phyloP scores from a whole-genome alignment of 1,140 invertebrate genomes.

The Zaprionus inermis region DNA sequence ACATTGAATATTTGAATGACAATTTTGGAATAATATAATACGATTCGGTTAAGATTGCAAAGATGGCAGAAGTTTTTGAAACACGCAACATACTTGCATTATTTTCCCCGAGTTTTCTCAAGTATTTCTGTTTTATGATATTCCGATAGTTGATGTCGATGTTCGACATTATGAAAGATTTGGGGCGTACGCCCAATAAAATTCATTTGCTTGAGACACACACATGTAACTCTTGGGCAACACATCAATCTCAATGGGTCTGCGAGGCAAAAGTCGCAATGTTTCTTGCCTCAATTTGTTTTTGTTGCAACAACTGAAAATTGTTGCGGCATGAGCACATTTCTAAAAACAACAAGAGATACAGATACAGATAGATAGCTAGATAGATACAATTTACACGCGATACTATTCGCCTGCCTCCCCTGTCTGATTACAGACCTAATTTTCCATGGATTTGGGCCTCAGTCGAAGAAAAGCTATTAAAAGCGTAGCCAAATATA shows the following conservation, averaged over 20 bases:
- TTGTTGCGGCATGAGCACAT: slow-evolving; percentile 34
- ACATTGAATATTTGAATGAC: slow-evolving; percentile 6
- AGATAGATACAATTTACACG: slow-evolving; percentile 57
- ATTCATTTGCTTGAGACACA: slow-evolving; percentile 31
- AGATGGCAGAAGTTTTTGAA: neutral
- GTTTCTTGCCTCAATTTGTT: slow-evolving; percentile 28
- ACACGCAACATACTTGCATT: neutral
- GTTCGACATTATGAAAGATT: neutral
- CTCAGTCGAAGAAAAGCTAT: slow-evolving; percentile 44
- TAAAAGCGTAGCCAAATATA: slow-evolving; percentile 52
- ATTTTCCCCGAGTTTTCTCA: neutral
- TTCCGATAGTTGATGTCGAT: neutral
- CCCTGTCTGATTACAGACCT: slow-evolving; percentile 9
- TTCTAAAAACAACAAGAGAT: slow-evolving; percentile 24
- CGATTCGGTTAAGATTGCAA: neutral
- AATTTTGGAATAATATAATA: neutral
- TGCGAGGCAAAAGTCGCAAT: slow-evolving; percentile 6
- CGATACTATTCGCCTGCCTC: slow-evolving; percentile 35
- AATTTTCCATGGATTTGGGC: slow-evolving; percentile 27
- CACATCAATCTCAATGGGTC: slow-evolving; percentile 66
- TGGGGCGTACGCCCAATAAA: slow-evolving; percentile 21
- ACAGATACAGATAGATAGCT: neutral
- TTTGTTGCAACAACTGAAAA: slow-evolving; percentile 35
- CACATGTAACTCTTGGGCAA: slow-evolving; percentile 57
- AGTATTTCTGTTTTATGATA: neutral